Conservation (phyloP, 2,113 vertebrate species). For the Oreocharis arfaki region DNA sequence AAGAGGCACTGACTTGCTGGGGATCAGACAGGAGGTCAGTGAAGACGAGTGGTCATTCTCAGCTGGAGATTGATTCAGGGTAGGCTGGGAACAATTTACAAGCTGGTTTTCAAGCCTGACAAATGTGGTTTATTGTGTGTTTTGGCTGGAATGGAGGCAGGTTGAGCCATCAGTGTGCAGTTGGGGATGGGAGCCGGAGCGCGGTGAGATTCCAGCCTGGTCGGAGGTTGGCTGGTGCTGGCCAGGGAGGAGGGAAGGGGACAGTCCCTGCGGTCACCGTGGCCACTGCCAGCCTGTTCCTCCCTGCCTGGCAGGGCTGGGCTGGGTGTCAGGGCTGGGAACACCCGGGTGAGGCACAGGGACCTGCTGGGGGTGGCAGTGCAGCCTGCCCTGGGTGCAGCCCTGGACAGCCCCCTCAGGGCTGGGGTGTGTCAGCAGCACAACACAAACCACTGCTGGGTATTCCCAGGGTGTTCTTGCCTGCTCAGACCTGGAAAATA, state of each 20-base stretch:
- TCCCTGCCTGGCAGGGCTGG: neutral
- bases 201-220: accelerated
- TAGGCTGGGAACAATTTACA: neutral
- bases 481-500: neutral
- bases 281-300: neutral
- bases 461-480: neutral
- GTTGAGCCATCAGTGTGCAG: neutral
- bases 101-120: neutral
- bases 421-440: neutral
- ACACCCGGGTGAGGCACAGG: neutral
- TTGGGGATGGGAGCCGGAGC: neutral
- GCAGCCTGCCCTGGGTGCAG: neutral
- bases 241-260: neutral
- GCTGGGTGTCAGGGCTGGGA: neutral
- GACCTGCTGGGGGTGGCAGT: neutral
- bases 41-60: neutral
- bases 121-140: neutral
- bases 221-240: neutral
- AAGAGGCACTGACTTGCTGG: neutral
- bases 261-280: neutral
- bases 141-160: neutral
- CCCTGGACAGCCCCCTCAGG: neutral
- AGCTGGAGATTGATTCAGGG: neutral
- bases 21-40: neutral
- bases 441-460: neutral